A percentile compares a stretch with the other conserved stretches of the same genome.
phyloP scores from a whole-genome alignment of 53 echinoderm and acorn worm genomes.

The Actinopyga echinites region DNA sequence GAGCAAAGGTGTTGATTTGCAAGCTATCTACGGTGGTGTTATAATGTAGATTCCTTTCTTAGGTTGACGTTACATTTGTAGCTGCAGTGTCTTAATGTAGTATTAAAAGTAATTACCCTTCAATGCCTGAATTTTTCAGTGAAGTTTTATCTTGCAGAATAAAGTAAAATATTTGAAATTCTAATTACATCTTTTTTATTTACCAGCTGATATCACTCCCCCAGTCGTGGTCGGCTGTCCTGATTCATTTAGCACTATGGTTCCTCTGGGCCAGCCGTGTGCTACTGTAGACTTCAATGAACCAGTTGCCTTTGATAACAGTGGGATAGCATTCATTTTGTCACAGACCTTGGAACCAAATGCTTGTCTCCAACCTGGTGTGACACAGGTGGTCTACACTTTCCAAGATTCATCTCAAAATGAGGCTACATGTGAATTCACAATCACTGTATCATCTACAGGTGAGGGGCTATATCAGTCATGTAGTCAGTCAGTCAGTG shows the following conservation, averaged over 20 bases:
- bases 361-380: slow-evolving; percentile 30
- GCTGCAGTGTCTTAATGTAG: too few relatives aligned
- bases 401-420: slow-evolving; percentile 65
- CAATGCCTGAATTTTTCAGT: too few relatives aligned
- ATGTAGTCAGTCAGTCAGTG: too few relatives aligned
- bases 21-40: too few relatives aligned
- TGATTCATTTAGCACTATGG: background rate
- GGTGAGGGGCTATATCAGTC: too few relatives aligned
- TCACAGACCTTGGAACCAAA: background rate
- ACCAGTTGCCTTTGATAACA: slow-evolving; percentile 46
- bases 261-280: background rate
- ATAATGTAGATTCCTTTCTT: too few relatives aligned
- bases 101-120: too few relatives aligned
- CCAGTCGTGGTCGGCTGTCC: slow-evolving; percentile 52
- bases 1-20: too few relatives aligned
- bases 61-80: too few relatives aligned
- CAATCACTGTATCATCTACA: slow-evolving; percentile 20
- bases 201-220: slow-evolving; percentile 3
- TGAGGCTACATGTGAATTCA: slow-evolving; percentile 38
- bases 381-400: slow-evolving; percentile 53
- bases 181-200: background rate
- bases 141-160: too few relatives aligned
- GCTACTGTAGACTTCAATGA: slow-evolving; percentile 48
- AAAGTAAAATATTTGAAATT: too few relatives aligned
- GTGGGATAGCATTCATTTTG: slow-evolving; percentile 22